Conservation (phyloP, 2,888 invertebrate species). For the Apamea sordens region DNA sequence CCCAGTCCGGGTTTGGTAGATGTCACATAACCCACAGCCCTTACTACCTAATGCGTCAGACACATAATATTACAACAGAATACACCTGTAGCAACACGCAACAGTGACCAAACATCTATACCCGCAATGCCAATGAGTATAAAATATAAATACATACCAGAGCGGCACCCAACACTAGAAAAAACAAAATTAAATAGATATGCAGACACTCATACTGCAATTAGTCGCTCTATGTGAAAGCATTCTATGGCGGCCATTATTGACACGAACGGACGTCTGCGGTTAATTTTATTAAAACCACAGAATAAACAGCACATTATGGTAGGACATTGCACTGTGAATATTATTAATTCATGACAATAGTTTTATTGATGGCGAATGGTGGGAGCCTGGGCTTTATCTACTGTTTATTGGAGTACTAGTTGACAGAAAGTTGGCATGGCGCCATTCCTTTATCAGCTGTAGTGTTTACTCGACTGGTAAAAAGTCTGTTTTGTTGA, state of each 20-base stretch:
- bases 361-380: conserved; percentile 19
- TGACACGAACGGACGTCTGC: conserved; percentile 60
- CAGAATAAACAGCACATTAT: conserved; percentile 49
- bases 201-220: conserved; percentile 49
- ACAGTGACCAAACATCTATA: too few relatives aligned
- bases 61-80: too few relatives aligned
- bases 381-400: conserved; percentile 10
- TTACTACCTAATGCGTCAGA: too few relatives aligned
- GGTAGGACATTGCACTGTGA: conserved; percentile 58
- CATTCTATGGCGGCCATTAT: conserved; percentile 61
- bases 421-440: conserved; percentile 27
- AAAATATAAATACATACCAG: conserved; percentile 3
- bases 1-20: too few relatives aligned
- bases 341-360: conserved; percentile 31
- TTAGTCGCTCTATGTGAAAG: conserved; percentile 48
- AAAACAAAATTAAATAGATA: conserved; percentile 31
- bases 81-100: too few relatives aligned
- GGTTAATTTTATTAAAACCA: conserved; percentile 64
- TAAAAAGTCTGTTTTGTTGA: conserved; percentile 4
- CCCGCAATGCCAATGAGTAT: neutral
- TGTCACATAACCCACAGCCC: too few relatives aligned
- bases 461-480: neutral
- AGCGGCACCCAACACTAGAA: neutral
- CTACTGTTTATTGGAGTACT: conserved; percentile 13
- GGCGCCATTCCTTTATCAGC: conserved; percentile 9